Evolutionary conservation across 2,888 invertebrate species (phyloP), one percentile per base, ranked within the genome.

Genomic region (Parelbella ahira): DNA sequence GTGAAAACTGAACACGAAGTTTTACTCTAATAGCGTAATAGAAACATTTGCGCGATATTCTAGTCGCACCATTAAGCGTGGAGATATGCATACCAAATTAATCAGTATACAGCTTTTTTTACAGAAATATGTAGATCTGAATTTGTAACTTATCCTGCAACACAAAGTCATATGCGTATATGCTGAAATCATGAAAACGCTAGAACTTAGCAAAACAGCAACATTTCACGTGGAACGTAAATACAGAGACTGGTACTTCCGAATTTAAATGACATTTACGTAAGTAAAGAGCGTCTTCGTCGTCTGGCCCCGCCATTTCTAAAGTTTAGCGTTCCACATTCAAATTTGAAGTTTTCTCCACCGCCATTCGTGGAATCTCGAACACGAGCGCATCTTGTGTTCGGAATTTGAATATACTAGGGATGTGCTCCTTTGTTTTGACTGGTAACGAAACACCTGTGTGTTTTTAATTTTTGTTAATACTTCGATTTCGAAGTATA

Each of bases 241-340:
- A 42, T 42, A 42, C 42, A 42, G 41, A 38, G 37, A 7, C 29
- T 13, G 29, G 19, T 44, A 30, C 36, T 37, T 20, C 24, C 43
- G 36, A 43, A 43, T 43, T 43, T 32, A 45, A 50, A 42, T 38
- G 49, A 51, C 60, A 57, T 62, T 57, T 59, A 58, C 59, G 53
- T 42, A 53, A 60, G 39, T 49, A 36, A 52, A 44, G 28, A 45
- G 45, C 52, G 38, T 47, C 51, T 53, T 54, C 53, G 50, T 59
- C 58, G 52, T 54, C 54, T 50, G 52, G 53, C 53, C 51, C 50
- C 63, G 57, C 64, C 70, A 59, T 65, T 66, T 63, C 58, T 62
- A 56, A 73, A 75, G 60, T 73, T 71, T 60, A 58, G 54, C 63
- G 67, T 68, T 65, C 67, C 63, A 71, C 67, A 69, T 76, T 76